phyloP scores from a whole-genome alignment of 2,113 vertebrate genomes.

The Leiothrix lutea region DNA sequence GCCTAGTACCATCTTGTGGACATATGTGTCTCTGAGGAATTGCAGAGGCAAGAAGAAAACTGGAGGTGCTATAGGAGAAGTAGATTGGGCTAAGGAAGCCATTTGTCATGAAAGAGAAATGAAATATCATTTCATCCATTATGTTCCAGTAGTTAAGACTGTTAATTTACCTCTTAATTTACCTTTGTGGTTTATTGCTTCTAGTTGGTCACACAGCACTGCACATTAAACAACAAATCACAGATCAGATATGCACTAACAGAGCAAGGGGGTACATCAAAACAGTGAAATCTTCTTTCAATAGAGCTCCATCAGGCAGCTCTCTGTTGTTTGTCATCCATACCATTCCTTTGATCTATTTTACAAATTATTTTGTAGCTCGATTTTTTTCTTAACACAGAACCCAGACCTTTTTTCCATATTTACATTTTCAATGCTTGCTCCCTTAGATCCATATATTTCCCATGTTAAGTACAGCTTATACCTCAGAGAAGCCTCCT shows the following conservation, averaged over 20 bases:
- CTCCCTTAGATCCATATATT: background rate
- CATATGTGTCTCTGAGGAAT: background rate
- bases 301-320: background rate
- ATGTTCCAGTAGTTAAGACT: background rate
- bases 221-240: background rate
- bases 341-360: background rate
- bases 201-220: background rate
- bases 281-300: background rate
- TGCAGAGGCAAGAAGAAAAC: background rate
- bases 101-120: background rate
- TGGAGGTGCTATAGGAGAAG: background rate
- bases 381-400: background rate
- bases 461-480: background rate
- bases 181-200: background rate
- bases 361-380: background rate
- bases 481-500: background rate
- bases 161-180: background rate
- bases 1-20: conserved; percentile 59
- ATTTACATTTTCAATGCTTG: background rate
- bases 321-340: background rate
- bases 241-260: background rate
- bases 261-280: background rate
- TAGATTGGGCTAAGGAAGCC: background rate
- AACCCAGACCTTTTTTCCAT: background rate
- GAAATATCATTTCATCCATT: background rate